Evolutionary conservation across 2,888 invertebrate genomes (phyloP).

Genomic region (Taphrorychus bicolor): DNA sequence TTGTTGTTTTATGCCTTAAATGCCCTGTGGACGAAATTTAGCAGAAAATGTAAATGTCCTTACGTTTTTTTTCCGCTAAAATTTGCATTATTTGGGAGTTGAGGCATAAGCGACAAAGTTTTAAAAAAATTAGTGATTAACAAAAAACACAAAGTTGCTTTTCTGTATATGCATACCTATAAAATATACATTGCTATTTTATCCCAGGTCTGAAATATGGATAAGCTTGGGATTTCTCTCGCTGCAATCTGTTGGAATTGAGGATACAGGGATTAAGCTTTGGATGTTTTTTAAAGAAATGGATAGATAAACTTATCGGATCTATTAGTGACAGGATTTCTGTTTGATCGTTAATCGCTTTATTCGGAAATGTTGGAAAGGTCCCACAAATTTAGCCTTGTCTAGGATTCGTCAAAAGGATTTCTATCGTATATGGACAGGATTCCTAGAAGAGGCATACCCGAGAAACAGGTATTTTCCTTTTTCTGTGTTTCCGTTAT

Average conservation of each 20-base stretch:
- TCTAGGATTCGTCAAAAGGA: constrained; percentile 32
- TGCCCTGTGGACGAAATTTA: not conserved
- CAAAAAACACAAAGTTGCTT: not conserved
- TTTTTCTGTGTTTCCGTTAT: constrained; percentile 36
- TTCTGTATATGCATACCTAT: not conserved
- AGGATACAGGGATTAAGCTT: constrained; percentile 14
- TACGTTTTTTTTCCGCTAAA: not conserved
- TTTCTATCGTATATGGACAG: constrained; percentile 16
- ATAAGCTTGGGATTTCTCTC: constrained; percentile 44
- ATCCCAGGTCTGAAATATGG: constrained; percentile 40
- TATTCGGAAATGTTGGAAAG: constrained; percentile 22
- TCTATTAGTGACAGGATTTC: constrained; percentile 10
- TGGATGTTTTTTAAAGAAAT: not conserved
- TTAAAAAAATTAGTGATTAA: not conserved
- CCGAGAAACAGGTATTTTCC: constrained; percentile 40
- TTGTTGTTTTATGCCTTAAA: constrained; percentile 14
- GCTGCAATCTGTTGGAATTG: constrained; percentile 4
- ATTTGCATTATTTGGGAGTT: not conserved
- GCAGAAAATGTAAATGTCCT: not conserved
- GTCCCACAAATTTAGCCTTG: constrained; percentile 33
- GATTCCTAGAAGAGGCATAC: constrained; percentile 24
- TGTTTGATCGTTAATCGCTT: constrained; percentile 20
- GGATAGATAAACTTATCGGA: constrained; percentile 8
- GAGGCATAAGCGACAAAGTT: constrained; percentile 5
- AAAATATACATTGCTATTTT: constrained; percentile 13